Evolutionary conservation across 2,113 vertebrate species (phyloP), one percentile per base, ranked within the genome.

Genomic region (Amazona vittata): DNA sequence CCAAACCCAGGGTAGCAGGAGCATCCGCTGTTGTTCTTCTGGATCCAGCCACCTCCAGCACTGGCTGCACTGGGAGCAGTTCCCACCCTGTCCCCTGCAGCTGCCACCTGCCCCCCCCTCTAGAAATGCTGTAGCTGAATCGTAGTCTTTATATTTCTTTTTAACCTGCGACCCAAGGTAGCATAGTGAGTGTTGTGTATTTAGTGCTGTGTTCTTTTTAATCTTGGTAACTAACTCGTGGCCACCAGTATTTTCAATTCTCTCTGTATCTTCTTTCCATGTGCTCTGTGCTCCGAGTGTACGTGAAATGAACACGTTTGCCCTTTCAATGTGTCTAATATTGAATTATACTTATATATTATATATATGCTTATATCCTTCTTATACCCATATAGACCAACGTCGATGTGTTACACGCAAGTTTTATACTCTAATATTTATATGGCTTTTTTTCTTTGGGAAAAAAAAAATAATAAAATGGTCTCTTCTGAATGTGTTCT

Each of bases 351-450:
- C 98, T 98, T 98, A 98, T 98, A 97, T 97, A 98, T 98, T 98
- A 98, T 99, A 98, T 98, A 99, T 99, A 98, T 98, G 98, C 98
- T 98, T 98, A 98, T 99, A 99, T 98, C 98, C 98, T 99, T 98
- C 97, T 99, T 99, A 98, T 99, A 98, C 98, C 98, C 97, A 97
- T 98, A 98, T 99, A 98, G 98, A 97, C 97, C 98, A 93, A 97
- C 26, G 97, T 98, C 98, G 81, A 98, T 98, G 98, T 99, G 99
- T 99, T 98, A 99, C 98, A 98, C 98, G 98, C 98, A 99, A 99
- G 99, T 99, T 99, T 99, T 99, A 98, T 99, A 99, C 99, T 99
- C 99, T 99, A 99, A 99, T 99, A 99, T 99, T 99, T 99, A 99
- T 99, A 99, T 99, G 99, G 99, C 99, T 99, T 99, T 99, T 99